Conservation (phyloP, 2,888 invertebrate genomes). For the Oegoconia quadripuncta region DNA sequence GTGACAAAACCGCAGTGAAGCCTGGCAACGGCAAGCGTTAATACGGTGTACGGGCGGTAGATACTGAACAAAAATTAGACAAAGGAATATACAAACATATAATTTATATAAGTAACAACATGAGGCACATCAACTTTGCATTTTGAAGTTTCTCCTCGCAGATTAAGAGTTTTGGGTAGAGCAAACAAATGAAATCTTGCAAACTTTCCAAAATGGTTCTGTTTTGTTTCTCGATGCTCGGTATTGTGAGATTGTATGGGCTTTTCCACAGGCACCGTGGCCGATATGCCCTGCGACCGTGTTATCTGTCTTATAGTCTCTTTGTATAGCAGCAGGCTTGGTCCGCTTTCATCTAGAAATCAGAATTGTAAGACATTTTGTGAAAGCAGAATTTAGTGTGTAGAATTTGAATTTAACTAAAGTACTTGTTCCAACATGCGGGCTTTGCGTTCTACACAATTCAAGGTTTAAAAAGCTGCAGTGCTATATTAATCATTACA, state of each 20-base stretch:
- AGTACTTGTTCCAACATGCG: too few species aligned
- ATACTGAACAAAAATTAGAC: slow-evolving; percentile 1
- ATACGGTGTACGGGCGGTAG: neutral
- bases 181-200: slow-evolving; percentile 6
- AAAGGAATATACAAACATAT: slow-evolving; percentile 2
- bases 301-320: too few species aligned
- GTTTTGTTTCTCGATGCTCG: slow-evolving; percentile 1
- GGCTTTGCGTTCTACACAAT: too few species aligned
- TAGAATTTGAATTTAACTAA: too few species aligned
- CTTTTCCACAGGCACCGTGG: neutral
- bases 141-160: slow-evolving; percentile 5
- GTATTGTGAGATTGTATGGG: neutral
- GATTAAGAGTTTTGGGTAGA: slow-evolving; percentile 1
- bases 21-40: neutral
- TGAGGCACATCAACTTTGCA: slow-evolving; percentile 6
- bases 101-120: slow-evolving; percentile 9
- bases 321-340: too few species aligned
- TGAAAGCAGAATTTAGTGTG: too few species aligned
- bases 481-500: too few species aligned
- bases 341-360: too few species aligned
- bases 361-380: too few species aligned
- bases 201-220: slow-evolving; percentile 1
- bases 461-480: too few species aligned
- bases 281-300: too few species aligned
- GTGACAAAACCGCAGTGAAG: slow-evolving; percentile 2